phyloP scores from a whole-genome alignment of 2,797 vertebrate species.

The Valencia hispanica region DNA sequence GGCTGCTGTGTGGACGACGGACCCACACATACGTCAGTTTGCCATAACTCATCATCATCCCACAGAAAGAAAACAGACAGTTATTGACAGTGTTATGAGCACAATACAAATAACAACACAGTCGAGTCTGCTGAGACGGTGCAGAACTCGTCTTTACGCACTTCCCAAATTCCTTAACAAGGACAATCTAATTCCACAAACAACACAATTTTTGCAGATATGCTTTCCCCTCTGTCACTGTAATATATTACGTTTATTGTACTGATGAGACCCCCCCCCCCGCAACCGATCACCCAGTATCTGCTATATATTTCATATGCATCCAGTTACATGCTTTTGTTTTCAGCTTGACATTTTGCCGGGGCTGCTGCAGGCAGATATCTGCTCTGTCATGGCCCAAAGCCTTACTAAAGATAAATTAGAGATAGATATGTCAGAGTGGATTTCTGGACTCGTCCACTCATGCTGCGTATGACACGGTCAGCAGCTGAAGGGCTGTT shows the following conservation, averaged over 20 bases:
- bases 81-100: conserved; percentile 58
- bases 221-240: not conserved
- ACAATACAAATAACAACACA: conserved; percentile 51
- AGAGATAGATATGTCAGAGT: conserved; percentile 54
- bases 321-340: conserved; percentile 42
- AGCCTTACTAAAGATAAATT: conserved; percentile 73
- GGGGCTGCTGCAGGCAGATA: conserved; percentile 50
- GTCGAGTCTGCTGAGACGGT: conserved; percentile 47
- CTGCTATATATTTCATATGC: conserved; percentile 59
- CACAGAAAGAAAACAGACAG: conserved; percentile 34
- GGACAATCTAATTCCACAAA: conserved; percentile 12
- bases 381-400: conserved; percentile 44
- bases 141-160: not conserved
- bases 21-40: conserved; percentile 54
- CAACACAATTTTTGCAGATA: not conserved
- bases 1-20: conserved; percentile 47
- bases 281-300: conserved; percentile 34
- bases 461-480: conserved; percentile 39
- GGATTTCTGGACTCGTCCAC: conserved; percentile 49
- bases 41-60: conserved; percentile 68
- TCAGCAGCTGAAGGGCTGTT: conserved; percentile 49
- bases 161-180: not conserved
- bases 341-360: conserved; percentile 70
- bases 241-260: not conserved
- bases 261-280: conserved; percentile 4